Percentiles rank a stretch among this genome's conserved stretches.
These are phyloP conservation scores for Carcina quercana DNA, from an alignment of 2,888 invertebrate species.

Conservation along the genomic window DNA sequence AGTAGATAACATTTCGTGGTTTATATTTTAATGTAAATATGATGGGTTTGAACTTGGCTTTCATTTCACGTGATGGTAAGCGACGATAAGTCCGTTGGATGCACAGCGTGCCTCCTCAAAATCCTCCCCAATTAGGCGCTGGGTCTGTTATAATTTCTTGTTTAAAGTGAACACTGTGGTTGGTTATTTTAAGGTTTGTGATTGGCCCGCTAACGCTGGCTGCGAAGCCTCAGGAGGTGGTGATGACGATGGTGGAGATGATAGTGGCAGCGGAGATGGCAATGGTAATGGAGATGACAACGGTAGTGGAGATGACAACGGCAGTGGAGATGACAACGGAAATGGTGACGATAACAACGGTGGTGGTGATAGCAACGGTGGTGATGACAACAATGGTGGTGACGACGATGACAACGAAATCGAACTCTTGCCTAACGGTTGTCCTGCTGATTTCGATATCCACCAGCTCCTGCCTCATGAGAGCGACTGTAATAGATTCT, in stretches of 20 bases:
- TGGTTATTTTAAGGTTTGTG: slow-evolving; percentile 23
- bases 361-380: slow-evolving; percentile 6
- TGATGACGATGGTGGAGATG: not conserved
- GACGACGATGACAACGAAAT: slow-evolving; percentile 7
- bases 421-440: slow-evolving; percentile 16
- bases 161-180: too few species aligned
- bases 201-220: slow-evolving; percentile 25
- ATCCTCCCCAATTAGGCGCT: too few species aligned
- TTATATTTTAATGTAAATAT: too few species aligned
- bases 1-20: too few species aligned
- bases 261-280: slow-evolving; percentile 1
- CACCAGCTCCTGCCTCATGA: slow-evolving; percentile 27
- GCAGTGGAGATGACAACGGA: slow-evolving; percentile 5
- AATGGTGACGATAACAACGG: slow-evolving; percentile 2
- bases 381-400: slow-evolving; percentile 7
- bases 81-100: too few species aligned
- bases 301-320: not conserved
- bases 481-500: slow-evolving; percentile 26
- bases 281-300: slow-evolving; percentile 1
- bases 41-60: too few species aligned
- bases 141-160: too few species aligned
- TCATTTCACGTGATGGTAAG: too few species aligned
- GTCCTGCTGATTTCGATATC: slow-evolving; percentile 23
- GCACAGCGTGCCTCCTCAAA: too few species aligned
- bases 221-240: slow-evolving; percentile 10